A percentile compares a stretch with the other conserved stretches of the same genome.
Conservation (phyloP, 2,113 vertebrate genomes). For the Ceyx margarethae region DNA sequence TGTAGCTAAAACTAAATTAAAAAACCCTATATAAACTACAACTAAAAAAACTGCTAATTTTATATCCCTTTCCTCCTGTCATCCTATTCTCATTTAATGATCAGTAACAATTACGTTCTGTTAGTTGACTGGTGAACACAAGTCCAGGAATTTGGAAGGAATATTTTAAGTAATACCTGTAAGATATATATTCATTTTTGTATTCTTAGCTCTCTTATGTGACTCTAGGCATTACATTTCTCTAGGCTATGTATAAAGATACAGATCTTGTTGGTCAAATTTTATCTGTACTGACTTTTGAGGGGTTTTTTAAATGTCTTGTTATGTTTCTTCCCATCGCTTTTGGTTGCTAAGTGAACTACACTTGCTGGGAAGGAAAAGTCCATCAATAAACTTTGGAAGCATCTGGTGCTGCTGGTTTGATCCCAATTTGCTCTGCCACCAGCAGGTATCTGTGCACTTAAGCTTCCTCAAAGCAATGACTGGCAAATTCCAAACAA, state of each 20-base stretch:
- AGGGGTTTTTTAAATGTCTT: background rate
- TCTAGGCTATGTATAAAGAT: background rate
- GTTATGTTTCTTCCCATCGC: background rate
- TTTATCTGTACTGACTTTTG: background rate
- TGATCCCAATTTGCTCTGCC: background rate
- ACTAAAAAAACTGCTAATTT: background rate
- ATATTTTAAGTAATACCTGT: background rate
- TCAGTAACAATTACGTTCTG: background rate
- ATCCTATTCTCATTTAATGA: background rate
- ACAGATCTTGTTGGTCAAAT: background rate
- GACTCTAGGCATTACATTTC: background rate
- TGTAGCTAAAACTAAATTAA: background rate
- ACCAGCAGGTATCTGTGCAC: background rate
- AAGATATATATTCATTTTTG: background rate
- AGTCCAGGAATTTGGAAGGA: background rate
- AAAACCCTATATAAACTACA: background rate
- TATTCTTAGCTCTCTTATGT: background rate
- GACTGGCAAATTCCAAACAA: background rate
- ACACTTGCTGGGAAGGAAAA: background rate
- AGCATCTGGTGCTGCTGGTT: background rate
- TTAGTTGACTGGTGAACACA: background rate
- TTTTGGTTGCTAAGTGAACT: background rate
- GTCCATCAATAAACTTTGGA: background rate
- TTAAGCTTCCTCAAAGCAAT: background rate
- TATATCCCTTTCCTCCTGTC: background rate